Percentiles rank a stretch among this genome's conserved stretches.
These are phyloP conservation scores for Rugalucina vietnamica DNA, from an alignment of 2,888 invertebrate species.

Conservation along the genomic window DNA sequence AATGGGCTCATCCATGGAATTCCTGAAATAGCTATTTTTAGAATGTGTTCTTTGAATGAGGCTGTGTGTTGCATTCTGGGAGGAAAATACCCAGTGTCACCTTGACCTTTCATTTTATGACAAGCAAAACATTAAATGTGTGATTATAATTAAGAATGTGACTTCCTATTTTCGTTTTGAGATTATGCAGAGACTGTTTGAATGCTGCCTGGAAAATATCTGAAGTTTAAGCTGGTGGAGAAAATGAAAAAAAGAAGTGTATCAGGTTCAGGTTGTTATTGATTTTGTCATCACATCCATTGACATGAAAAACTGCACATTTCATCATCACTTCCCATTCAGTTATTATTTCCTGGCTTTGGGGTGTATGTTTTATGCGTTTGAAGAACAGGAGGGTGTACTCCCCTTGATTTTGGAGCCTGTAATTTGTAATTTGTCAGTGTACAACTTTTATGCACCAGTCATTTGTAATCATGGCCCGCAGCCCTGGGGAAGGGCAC, in stretches of 20 bases:
- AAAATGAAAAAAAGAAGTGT: constrained; percentile 59
- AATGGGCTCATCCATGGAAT: constrained; percentile 22
- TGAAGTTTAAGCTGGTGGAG: constrained; percentile 57
- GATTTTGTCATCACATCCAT: constrained; percentile 1
- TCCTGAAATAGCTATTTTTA: constrained; percentile 29
- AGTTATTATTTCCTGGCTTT: no score
- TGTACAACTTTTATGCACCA: no score
- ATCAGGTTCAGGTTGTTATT: constrained; percentile 43
- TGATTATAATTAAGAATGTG: not conserved
- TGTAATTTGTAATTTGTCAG: no score
- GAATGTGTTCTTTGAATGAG: constrained; percentile 35
- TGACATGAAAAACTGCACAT: not conserved
- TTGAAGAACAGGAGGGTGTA: no score
- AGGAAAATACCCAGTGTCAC: constrained; percentile 44
- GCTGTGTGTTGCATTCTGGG: constrained; percentile 56
- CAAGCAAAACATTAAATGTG: not conserved
- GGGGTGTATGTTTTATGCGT: no score
- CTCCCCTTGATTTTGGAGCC: no score
- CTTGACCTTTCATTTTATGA: constrained; percentile 34
- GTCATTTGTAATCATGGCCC: no score
- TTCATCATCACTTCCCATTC: not conserved
- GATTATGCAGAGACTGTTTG: constrained; percentile 22
- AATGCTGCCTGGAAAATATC: constrained; percentile 60
- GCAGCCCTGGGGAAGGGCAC: no score
- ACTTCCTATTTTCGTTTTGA: not conserved